Evolutionary conservation across 2,888 invertebrate genomes (phyloP), one percentile per base, ranked within the genome.

Genomic region (Spodoptera picta): DNA sequence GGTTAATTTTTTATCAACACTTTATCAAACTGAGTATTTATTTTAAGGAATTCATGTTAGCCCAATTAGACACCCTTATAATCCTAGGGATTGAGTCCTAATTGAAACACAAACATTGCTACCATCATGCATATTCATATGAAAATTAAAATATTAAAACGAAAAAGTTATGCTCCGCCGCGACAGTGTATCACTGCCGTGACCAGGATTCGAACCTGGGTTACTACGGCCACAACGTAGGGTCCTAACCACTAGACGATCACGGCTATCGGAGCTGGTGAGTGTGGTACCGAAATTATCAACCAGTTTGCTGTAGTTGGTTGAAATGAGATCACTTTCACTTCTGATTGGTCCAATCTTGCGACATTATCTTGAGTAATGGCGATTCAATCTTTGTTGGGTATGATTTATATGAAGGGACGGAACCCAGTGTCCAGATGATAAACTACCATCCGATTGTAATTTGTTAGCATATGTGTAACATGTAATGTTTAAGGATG

Each of bases 161-260:
- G 45, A 57, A 74, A 75, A 80, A 62, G 1, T 41, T 53, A 51
- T 11, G 51, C 82, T 77, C 83, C 82, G 65, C 78, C 82, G 79
- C 54, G 80, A 80, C 83, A 79, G 80, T 82, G 77, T 5, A 95
- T 95, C 85, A 86, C 86, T 87, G 87, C 88, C 88, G 89, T 91
- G 91, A 91, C 91, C 89, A 90, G 96, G 96, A 96, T 96, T 96
- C 96, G 96, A 96, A 96, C 96, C 96, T 96, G 96, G 96, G 96
- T 96, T 96, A 96, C 96, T 95, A 96, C 96, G 96, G 96, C 96
- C 96, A 96, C 96, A 96, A 96, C 96, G 96, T 96, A 96, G 96
- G 95, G 96, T 96, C 96, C 96, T 96, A 96, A 96, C 96, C 96
- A 96, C 81, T 79, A 80, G 80, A 79, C 79, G 75, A 79, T 79